Evolutionary conservation across 2,888 invertebrate species (phyloP).

Genomic region (Syrista parreyssii): DNA sequence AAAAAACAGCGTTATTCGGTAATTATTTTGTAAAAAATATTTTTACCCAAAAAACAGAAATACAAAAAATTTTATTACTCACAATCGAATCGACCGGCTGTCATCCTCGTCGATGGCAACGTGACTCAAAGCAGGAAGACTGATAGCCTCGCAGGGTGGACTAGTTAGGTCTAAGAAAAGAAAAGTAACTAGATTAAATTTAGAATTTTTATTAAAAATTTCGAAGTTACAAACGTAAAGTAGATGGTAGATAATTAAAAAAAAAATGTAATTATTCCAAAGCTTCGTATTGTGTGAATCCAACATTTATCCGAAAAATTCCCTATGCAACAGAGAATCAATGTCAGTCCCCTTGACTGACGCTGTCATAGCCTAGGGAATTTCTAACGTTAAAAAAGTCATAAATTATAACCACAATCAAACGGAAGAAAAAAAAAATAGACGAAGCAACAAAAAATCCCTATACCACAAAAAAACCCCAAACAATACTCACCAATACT

Average conservation of each 20-base stretch:
- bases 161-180: conserved; percentile 49
- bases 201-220: background rate
- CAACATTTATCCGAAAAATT: background rate
- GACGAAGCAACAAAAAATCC: conserved; percentile 1
- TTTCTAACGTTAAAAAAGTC: too few species aligned
- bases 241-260: background rate
- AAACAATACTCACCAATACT: conserved; percentile 45
- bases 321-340: too few species aligned
- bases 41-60: conserved; percentile 3
- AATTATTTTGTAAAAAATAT: too few species aligned
- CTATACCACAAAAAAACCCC: background rate
- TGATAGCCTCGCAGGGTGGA: conserved; percentile 54
- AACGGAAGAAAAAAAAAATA: background rate
- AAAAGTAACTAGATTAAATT: conserved; percentile 3
- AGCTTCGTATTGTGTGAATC: background rate
- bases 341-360: too few species aligned
- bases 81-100: conserved; percentile 34
- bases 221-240: too few species aligned
- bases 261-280: too few species aligned
- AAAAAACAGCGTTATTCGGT: too few species aligned
- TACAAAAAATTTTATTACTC: conserved; percentile 29
- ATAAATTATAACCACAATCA: too few species aligned
- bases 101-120: conserved; percentile 43
- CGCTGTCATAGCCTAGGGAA: too few species aligned
- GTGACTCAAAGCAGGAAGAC: conserved; percentile 50